Evolutionary conservation across 2,113 vertebrate genomes (phyloP).

Genomic region (Prunella fulvescens): DNA sequence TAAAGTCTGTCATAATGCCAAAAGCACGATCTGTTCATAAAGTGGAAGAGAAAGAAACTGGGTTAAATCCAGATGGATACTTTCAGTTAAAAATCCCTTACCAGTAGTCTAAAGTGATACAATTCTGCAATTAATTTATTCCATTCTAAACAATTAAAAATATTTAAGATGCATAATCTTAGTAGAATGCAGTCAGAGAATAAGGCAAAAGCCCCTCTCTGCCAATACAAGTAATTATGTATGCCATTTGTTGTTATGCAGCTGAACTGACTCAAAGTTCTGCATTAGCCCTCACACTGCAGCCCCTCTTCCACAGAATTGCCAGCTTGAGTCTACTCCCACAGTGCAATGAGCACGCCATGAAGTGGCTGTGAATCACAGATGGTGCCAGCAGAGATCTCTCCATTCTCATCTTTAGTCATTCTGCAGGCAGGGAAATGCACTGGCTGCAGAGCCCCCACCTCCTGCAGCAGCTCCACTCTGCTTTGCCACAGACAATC

Average conservation of each 20-base stretch:
- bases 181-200: neutral
- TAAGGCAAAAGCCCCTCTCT: neutral
- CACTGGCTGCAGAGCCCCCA: neutral
- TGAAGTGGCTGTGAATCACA: constrained; percentile 58
- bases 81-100: neutral
- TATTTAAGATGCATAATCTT: neutral
- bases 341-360: constrained; percentile 12
- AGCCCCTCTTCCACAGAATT: neutral
- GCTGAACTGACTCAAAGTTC: constrained; percentile 22
- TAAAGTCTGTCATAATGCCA: neutral
- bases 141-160: neutral
- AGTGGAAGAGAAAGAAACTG: neutral
- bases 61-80: neutral
- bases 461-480: neutral
- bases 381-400: constrained; percentile 48
- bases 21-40: neutral
- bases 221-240: neutral
- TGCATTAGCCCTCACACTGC: neutral
- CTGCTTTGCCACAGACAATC: neutral
- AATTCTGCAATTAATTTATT: neutral
- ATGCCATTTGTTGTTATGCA: neutral
- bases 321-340: constrained; percentile 52
- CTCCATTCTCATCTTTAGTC: constrained; percentile 38
- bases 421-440: constrained; percentile 40
- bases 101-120: neutral